Evolutionary conservation across 2,113 vertebrate genomes (phyloP), one percentile per base, ranked within the genome.

Genomic region (Peromyscus maniculatus): DNA sequence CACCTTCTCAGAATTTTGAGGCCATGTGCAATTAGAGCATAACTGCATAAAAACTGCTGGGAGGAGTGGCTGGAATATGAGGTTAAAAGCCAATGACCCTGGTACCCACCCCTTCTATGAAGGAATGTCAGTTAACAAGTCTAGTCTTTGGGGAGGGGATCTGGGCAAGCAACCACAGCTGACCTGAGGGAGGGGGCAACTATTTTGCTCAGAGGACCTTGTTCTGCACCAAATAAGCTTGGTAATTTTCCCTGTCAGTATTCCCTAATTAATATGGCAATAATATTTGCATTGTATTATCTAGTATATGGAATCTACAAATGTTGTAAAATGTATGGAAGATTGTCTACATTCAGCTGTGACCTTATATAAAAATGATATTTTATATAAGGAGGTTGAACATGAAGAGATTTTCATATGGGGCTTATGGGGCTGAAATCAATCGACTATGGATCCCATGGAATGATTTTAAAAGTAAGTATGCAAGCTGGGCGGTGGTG

Each of bases 311-410:
- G 3, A n/a, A 49, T 64, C 57, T 64, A 69, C 6, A 26, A 43
- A 62, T 26, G 21, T 7, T 59, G 21, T 71, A 24, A 83, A 49
- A 43, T 15, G 1, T 74, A 62, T 43, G 24, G 52, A 55, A 33
- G 31, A 21, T 16, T 75, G 5, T n/a, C n/a, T 19, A 67, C 13
- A 33, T 17, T 87, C 9, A 43, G 2, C 1, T 46, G 1, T 1
- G 2, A 36, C 39, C 0, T 43, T 43, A 43, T 43, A 43, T n/a
- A 84, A 26, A 36, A 24, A 3, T 10, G 0, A 9, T 28, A 9
- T 31, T 71, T 11, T 5, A 43, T 15, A 31, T 2, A 4, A 84
- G 55, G n/a, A 71, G 8, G 11, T 52, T 49, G 82, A 21, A 10
- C 31, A 31, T 5, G 24, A 31, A 5, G 31, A 31, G 71, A 31